Base-by-base conservation (phyloP, 1,140 invertebrate genomes). In the Anoplophora glabripennis region DNA sequence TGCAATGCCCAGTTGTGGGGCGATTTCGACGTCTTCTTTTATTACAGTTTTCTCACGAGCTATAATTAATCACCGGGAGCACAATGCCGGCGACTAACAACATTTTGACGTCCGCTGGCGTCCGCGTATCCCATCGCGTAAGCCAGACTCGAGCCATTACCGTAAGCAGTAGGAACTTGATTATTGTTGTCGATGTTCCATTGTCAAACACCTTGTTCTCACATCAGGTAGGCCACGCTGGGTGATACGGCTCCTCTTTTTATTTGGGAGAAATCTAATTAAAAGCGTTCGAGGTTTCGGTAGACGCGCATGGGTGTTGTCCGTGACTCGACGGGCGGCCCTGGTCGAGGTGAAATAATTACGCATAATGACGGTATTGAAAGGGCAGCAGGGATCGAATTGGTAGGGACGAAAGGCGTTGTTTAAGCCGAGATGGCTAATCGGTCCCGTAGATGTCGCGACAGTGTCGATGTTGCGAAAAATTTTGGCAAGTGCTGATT, bases 141-240 rank as follows among this genome's bases (percentile, higher is more conserved):
- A 28, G 21, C 21, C 2, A 14, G 15, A 45, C 21, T 15, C 17
- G 21, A 45, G 21, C 21, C 17, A 45, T 45, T 45, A 45, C 15
- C 14, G 10, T 18, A 18, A 63, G 37, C 61, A 59, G 61, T 63
- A 63, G 61, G 61, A 59, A 63, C 57, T 45, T 18, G 21, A 45
- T 45, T 45, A 17, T 14, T 28, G 14, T 18, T 45, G 56, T 54
- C 53, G 61, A 59, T 55, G 61, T 57, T 53, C 61, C 51, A 59
- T 63, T 63, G 61, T 63, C 61, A 59, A 59, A 59, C 56, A 58
- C 37, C 51, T 63, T 61, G 59, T 61, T 61, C 59, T 57, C 59
- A 41, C 53, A 51, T 55, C 52, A 38, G 42, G 42, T 45, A 45
- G 42, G 42, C 15, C 15, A 10, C 38, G 38, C n/a, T 12, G n/a